Evolutionary conservation across 2,888 invertebrate species (phyloP), one percentile per base, ranked within the genome.

Genomic region (Phlogophora meticulosa): DNA sequence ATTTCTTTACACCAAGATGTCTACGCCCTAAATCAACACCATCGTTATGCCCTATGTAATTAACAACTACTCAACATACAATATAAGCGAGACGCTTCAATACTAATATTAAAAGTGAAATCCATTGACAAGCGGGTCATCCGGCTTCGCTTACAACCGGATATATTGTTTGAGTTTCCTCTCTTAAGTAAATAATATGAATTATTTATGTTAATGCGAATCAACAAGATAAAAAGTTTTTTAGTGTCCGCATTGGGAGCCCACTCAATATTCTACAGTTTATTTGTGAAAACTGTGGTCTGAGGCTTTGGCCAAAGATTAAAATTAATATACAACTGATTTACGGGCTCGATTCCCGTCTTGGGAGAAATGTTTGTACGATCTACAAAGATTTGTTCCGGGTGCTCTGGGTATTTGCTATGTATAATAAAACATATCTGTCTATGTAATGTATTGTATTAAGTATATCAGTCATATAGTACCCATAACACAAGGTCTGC

Each of bases 21-120:
- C n/a, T 32, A 4, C 1, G 32, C 20, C n/a, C 13, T 10, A 34
- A n/a, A 43, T 5, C 15, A 15, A 13, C 5, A 34, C 17, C 15
- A 0, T 10, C 17, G 70, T 28, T 22, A 70, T 13, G 15, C 10
- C 13, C 34, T 70, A 32, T 20, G 40, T 48, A 48, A 69, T 57
- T 58, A 57, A 43, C 38, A 42, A 20, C 43, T 45, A 15, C 36
- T 28, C 53, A 64, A 36, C 38, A 20, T 0, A 24, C 38, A 55
- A 59, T 61, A 78, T 68, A 59, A 78, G 68, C 68, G 57, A 67
- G 78, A 78, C 68, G 74, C 17, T 28, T 38, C 48, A 57, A 71
- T 59, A 70, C 71, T 45, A 73, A 60, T 38, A 71, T 55, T 74
- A 76, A 76, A 76, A 76, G 76, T 76, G 76, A 76, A 76, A 76